These are phyloP conservation scores for Leucosticte australis DNA, from an alignment of 2,113 vertebrate species.

Conservation along the genomic window DNA sequence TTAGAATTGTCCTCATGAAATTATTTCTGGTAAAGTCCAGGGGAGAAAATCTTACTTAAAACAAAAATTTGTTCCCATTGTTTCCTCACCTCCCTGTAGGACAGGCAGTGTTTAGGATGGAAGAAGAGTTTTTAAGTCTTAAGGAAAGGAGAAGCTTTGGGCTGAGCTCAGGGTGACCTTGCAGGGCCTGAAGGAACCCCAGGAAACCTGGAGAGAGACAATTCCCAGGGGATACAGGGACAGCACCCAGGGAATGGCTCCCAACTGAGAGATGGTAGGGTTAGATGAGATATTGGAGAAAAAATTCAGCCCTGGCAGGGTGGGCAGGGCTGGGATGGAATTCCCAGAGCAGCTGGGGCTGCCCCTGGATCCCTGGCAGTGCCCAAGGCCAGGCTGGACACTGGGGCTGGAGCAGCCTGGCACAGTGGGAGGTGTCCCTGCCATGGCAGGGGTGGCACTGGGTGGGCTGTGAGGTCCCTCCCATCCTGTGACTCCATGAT, in stretches of 20 bases:
- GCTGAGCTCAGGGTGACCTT: neutral
- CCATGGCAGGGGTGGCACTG: no score
- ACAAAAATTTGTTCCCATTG: neutral
- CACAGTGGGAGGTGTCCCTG: neutral
- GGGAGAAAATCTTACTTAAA: neutral
- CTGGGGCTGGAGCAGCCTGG: neutral
- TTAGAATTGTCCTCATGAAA: neutral
- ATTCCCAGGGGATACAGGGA: accelerated
- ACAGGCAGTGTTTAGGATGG: neutral
- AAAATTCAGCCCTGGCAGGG: neutral
- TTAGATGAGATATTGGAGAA: accelerated
- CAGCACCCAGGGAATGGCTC: neutral
- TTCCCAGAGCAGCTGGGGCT: no score
- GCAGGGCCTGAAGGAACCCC: neutral
- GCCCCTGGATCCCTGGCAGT: neutral
- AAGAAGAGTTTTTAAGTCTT: neutral
- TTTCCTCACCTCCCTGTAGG: neutral
- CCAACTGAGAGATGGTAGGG: accelerated
- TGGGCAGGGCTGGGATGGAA: neutral
- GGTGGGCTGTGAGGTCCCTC: neutral
- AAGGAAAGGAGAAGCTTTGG: neutral
- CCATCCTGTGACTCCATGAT: neutral
- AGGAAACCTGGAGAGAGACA: neutral
- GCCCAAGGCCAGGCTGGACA: neutral
- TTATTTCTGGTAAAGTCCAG: neutral